Conservation (phyloP, 2,113 vertebrate species). For the Nothoprocta pentlandii region DNA sequence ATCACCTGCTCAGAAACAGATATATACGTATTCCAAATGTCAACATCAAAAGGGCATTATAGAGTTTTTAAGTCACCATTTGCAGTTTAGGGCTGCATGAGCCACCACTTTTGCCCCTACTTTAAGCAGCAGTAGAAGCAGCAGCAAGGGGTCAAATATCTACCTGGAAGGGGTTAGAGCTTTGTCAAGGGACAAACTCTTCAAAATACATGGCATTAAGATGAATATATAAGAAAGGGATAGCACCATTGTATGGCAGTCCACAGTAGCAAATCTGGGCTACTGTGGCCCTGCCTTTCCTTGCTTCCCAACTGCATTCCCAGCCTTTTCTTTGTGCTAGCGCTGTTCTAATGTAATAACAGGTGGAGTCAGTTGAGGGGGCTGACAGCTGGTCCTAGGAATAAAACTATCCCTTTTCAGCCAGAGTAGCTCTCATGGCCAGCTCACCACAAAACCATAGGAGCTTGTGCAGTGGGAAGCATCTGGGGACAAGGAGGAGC, state of each 20-base stretch:
- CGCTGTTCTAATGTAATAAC: background rate
- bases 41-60: too few species aligned
- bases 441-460: background rate
- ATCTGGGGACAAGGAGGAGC: background rate
- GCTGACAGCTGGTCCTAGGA: slow-evolving; percentile 3
- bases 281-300: background rate
- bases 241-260: accelerated
- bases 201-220: background rate
- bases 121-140: background rate
- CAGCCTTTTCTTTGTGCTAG: background rate
- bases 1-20: background rate
- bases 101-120: background rate
- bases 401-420: background rate
- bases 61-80: background rate
- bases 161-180: background rate
- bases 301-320: background rate
- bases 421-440: background rate
- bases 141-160: background rate
- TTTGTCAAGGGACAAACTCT: background rate
- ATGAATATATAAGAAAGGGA: background rate
- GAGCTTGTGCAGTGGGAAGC: background rate
- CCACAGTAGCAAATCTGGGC: background rate
- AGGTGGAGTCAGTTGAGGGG: background rate
- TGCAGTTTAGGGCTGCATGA: background rate
- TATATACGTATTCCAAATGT: background rate